Evolutionary conservation across 2,888 invertebrate species (phyloP).

Genomic region (Hemaris fuciformis): DNA sequence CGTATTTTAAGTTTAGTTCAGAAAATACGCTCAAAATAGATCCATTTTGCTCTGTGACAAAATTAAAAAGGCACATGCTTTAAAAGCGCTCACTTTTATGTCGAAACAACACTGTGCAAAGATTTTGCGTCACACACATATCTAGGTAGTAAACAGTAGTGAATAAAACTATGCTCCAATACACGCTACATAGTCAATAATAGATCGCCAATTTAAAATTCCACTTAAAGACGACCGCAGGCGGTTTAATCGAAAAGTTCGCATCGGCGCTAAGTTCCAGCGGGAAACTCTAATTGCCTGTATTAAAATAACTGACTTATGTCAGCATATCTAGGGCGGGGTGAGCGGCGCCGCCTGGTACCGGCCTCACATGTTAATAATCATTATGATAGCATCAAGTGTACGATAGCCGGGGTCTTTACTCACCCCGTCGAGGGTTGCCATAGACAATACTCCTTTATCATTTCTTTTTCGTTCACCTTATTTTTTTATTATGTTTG

Average conservation of each 20-base stretch:
- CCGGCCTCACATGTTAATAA: constrained; percentile 79
- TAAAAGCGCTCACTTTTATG: not conserved
- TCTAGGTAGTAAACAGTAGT: too few species aligned
- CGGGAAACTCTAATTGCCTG: constrained; percentile 75
- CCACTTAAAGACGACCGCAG: constrained; percentile 79
- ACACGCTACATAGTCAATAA: constrained; percentile 5
- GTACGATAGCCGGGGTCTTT: constrained; percentile 69
- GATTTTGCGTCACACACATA: not conserved
- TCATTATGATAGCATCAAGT: constrained; percentile 81
- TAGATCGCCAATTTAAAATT: constrained; percentile 60
- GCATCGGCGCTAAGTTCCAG: constrained; percentile 52
- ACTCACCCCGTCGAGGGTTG: constrained; percentile 38
- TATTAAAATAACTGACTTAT: constrained; percentile 81
- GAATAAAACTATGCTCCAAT: not conserved
- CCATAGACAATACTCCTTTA: not conserved
- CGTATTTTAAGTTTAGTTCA: not conserved
- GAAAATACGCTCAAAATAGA: not conserved
- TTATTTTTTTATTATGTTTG: not conserved
- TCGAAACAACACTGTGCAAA: not conserved
- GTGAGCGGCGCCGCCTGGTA: constrained; percentile 69
- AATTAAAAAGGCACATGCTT: not conserved
- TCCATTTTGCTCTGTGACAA: not conserved
- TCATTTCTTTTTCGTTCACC: not conserved
- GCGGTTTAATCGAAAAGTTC: constrained; percentile 71
- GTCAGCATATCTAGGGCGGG: constrained; percentile 78